Percentiles rank a stretch among this genome's conserved stretches.
These are phyloP conservation scores for Clusia tigrina DNA, from an alignment of 2,888 invertebrate genomes.

Conservation along the genomic window DNA sequence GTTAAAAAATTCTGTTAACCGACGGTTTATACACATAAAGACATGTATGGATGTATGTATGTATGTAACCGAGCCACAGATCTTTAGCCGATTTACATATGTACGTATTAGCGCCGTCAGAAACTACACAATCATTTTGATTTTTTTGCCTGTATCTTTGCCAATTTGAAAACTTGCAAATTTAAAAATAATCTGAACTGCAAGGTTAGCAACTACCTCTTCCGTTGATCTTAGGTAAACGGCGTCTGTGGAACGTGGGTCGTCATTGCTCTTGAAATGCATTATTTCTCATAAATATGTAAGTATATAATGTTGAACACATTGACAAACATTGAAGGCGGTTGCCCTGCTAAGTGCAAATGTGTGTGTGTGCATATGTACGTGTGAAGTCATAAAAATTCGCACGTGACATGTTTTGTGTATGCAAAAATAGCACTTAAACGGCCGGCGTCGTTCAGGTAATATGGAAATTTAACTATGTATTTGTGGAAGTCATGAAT, in stretches of 20 bases:
- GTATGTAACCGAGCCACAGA: too few species aligned
- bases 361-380: constrained; percentile 12
- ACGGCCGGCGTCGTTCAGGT: constrained; percentile 13
- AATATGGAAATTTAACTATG: too few species aligned
- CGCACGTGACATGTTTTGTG: constrained; percentile 20
- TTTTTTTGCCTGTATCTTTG: too few species aligned
- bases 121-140: too few species aligned
- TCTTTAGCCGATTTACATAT: too few species aligned
- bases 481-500: too few species aligned
- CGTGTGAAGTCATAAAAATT: constrained; percentile 13
- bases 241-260: constrained; percentile 23
- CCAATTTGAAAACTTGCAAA: too few species aligned
- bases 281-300: constrained; percentile 5
- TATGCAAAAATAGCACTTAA: constrained; percentile 22
- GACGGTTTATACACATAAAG: too few species aligned
- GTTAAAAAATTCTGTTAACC: too few species aligned
- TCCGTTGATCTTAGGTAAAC: constrained; percentile 22
- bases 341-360: neutral
- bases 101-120: too few species aligned
- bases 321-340: neutral
- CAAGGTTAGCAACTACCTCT: constrained; percentile 5
- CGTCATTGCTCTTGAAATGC: constrained; percentile 17
- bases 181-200: neutral
- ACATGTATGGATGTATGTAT: too few species aligned
- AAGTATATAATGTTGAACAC: constrained; percentile 4